Base-by-base conservation (phyloP, 2,113 vertebrate genomes). In the Sardina pilchardus region DNA sequence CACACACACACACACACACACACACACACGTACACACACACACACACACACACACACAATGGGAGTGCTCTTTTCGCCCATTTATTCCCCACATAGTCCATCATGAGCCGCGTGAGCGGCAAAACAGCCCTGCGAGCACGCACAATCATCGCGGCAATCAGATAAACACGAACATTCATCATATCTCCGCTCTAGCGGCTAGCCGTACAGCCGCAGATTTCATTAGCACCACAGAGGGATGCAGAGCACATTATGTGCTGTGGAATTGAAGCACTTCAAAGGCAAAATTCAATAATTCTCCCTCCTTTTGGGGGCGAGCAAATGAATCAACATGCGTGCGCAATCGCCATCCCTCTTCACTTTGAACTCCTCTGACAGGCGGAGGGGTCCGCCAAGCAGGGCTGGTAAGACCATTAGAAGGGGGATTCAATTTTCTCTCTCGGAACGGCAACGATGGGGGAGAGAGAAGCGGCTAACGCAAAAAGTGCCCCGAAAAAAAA, bases 211-310 rank as follows among this genome's bases (percentile, higher is more conserved):
- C 91, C 88, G 84, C 90, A 84, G 84, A 91, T 92, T 92, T 88
- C 89, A 93, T 93, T 92, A 91, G 89, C 44, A 82, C 82, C 86
- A 85, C 88, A 1, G 50, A 85, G 81, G 85, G 83, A 87, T 90
- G 85, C 63, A 43, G 48, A 50, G 12, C 85, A 82, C 86, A 87
- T 90, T 89, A 90, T 86, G 90, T 88, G 89, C 75, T 85, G 83
- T 83, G 87, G 88, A 90, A 87, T 34, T 88, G 83, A 63, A 87
- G 83, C 81, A 87, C 88, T 88, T 93, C 88, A 90, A 90, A 91
- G 87, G 83, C 87, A 82, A 92, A 89, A 90, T 87, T 88, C 85
- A 88, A 90, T 91, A 89, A 84, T 86, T 90, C 84, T 63, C 39
- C 84, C 63, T 88, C 56, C 82, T 92, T 88, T 39, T 6, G 59